A percentile compares a stretch with the other conserved stretches of the same genome.
Evolutionary conservation across 2,888 invertebrate species (phyloP).

Genomic region (Chelonus formosanus): DNA sequence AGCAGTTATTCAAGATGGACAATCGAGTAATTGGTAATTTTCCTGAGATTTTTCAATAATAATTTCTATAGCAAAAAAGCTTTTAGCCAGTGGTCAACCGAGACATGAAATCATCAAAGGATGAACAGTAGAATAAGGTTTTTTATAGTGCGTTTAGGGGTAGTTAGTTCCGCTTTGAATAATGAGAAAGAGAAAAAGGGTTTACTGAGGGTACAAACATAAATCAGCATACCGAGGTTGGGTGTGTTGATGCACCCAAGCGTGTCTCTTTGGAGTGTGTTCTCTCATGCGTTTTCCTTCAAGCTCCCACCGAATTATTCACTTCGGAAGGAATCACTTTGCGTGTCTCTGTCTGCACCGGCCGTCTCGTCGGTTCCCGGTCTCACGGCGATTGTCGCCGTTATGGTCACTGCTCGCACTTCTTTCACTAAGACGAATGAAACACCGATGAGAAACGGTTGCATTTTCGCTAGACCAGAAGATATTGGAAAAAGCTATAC

Average conservation of each 20-base stretch:
- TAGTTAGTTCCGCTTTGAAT: conserved; percentile 49
- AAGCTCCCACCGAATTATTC: conserved; percentile 39
- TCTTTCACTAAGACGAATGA: conserved; percentile 1
- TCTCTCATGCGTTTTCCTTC: conserved; percentile 39
- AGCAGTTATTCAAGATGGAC: too few relatives aligned
- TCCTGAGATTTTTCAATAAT: too few relatives aligned
- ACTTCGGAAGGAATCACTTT: conserved; percentile 37
- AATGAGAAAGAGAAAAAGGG: conserved; percentile 35
- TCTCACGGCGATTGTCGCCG: conserved; percentile 24
- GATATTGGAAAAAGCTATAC: neutral
- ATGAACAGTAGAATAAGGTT: conserved; percentile 19
- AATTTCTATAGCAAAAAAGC: neutral
- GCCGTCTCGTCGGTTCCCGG: neutral
- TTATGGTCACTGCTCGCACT: conserved; percentile 24
- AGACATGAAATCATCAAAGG: conserved; percentile 2
- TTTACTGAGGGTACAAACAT: conserved; percentile 17
- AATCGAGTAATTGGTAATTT: too few relatives aligned
- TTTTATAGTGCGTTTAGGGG: conserved; percentile 50
- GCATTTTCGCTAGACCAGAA: conserved; percentile 5
- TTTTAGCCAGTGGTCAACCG: conserved; percentile 14
- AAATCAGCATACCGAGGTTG: neutral
- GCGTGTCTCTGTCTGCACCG: conserved; percentile 10
- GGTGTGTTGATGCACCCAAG: conserved; percentile 35
- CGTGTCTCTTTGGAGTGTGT: conserved; percentile 38
- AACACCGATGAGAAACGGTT: conserved; percentile 14